These are phyloP conservation scores for Bombus waltoni DNA, from an alignment of 1,140 invertebrate species.

Conservation along the genomic window DNA sequence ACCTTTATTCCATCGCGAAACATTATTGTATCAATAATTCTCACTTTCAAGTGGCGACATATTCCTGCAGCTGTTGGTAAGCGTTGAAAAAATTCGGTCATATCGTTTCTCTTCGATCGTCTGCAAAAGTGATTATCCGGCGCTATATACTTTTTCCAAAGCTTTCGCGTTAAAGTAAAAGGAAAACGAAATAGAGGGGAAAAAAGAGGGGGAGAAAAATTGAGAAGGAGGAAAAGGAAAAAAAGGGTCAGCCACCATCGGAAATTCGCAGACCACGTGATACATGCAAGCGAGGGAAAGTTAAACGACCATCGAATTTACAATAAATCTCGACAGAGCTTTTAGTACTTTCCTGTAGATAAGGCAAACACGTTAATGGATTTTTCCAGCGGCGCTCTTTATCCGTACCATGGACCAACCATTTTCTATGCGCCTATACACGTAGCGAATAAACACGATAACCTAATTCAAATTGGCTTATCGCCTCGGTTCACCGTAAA, in stretches of 20 bases:
- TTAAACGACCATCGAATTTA: constrained; percentile 45
- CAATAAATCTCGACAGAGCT: constrained; percentile 49
- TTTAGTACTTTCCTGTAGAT: constrained; percentile 44
- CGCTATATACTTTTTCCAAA: neutral
- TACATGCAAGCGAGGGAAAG: neutral
- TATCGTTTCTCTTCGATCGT: neutral
- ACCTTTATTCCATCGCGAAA: neutral
- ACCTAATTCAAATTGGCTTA: constrained; percentile 47
- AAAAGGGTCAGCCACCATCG: neutral
- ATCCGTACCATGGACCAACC: constrained; percentile 1
- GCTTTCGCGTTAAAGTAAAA: neutral
- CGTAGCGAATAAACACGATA: constrained; percentile 31
- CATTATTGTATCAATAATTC: constrained; percentile 23
- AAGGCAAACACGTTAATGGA: constrained; percentile 54
- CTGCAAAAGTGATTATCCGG: neutral
- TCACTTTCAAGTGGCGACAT: neutral
- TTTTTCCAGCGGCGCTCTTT: constrained; percentile 37
- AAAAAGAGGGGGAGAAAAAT: neutral
- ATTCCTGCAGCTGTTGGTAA: neutral
- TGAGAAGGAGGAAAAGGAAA: neutral
- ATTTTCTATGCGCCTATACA: neutral
- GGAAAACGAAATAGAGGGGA: neutral
- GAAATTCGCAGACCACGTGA: constrained; percentile 7
- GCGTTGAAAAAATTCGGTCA: neutral
- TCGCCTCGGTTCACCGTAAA: constrained; percentile 24